Conservation (phyloP, 1,140 invertebrate species). For the Apis laboriosa region DNA sequence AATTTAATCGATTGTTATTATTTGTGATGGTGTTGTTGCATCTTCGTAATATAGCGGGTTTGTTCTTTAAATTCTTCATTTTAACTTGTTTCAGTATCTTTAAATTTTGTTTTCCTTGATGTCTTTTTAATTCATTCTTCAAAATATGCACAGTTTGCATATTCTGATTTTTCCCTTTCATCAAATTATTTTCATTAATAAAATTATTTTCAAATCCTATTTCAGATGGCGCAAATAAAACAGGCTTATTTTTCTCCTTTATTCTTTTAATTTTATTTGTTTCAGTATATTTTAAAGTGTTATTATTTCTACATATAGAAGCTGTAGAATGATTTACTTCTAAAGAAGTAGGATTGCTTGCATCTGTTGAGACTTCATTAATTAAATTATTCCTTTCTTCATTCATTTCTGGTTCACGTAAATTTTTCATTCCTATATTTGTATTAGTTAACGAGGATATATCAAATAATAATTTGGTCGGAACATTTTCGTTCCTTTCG, state of each 20-base stretch:
- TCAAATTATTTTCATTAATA: background rate
- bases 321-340: background rate
- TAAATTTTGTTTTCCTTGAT: background rate
- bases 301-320: too few relatives aligned
- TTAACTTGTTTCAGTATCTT: background rate
- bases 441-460: background rate
- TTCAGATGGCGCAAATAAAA: background rate
- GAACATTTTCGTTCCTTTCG: background rate
- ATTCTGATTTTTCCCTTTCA: background rate
- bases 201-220: background rate
- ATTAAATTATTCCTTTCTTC: background rate
- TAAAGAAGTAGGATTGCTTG: background rate
- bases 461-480: background rate
- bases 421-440: background rate
- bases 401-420: background rate
- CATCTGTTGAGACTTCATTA: background rate
- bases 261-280: background rate
- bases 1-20: background rate
- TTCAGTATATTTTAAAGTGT: background rate
- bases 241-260: background rate
- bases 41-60: slow-evolving; percentile 17
- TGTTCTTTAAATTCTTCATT: slow-evolving; percentile 19
- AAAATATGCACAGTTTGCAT: background rate
- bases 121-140: background rate
- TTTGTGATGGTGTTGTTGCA: background rate